phyloP scores from a whole-genome alignment of 2,797 vertebrate species.

The Gymnothorax reevesii region DNA sequence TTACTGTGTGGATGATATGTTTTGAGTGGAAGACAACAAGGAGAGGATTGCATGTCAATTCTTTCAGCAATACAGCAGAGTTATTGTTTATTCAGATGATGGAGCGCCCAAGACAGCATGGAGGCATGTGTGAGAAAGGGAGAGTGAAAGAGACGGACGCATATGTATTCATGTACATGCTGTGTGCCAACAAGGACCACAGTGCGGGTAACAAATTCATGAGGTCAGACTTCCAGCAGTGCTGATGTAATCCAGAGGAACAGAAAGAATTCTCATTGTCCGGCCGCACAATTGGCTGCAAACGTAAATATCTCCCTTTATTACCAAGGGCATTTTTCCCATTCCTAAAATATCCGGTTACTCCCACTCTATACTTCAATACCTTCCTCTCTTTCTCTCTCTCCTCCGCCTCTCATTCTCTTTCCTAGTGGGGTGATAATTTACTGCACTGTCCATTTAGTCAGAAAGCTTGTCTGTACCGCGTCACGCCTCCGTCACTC shows the following conservation, averaged over 20 bases:
- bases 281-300: slow-evolving; percentile 28
- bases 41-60: slow-evolving; percentile 55
- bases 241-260: slow-evolving; percentile 50
- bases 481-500: slow-evolving; percentile 11
- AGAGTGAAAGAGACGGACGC: slow-evolving; percentile 29
- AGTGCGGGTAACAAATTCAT: slow-evolving; percentile 28
- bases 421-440: slow-evolving; percentile 22
- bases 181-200: slow-evolving; percentile 23
- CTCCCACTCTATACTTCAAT: slow-evolving; percentile 35
- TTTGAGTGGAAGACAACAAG: slow-evolving; percentile 46
- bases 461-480: slow-evolving; percentile 22
- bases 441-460: slow-evolving; percentile 4
- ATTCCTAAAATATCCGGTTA: slow-evolving; percentile 43
- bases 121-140: slow-evolving; percentile 47
- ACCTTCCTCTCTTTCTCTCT: slow-evolving; percentile 10
- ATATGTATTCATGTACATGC: slow-evolving; percentile 37
- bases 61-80: slow-evolving; percentile 58
- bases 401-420: slow-evolving; percentile 20
- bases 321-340: slow-evolving; percentile 55
- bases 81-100: slow-evolving; percentile 62
- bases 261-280: slow-evolving; percentile 23
- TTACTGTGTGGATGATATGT: slow-evolving; percentile 51
- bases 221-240: slow-evolving; percentile 6
- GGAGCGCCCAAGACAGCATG: slow-evolving; percentile 22
- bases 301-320: slow-evolving; percentile 23